Base-by-base conservation (phyloP, 2,888 invertebrate species). In the Leucophenga montana region DNA sequence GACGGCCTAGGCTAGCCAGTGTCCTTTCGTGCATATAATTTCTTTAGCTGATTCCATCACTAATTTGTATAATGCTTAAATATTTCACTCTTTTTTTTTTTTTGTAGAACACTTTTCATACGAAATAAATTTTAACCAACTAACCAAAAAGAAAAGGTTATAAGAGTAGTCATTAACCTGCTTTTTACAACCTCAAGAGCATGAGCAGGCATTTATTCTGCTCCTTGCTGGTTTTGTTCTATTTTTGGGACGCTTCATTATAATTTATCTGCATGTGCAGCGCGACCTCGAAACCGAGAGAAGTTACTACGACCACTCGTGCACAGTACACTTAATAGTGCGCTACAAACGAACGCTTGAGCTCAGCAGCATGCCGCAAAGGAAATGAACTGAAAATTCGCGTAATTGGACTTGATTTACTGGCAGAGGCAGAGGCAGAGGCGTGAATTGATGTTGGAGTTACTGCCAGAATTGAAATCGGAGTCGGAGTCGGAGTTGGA, bases 361-460 rank as follows among this genome's bases (percentile, higher is more conserved):
- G 56, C 18, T 59, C 61, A 1, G 70, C 50, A 66, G 57, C 68
- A 76, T 69, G 68, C 69, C 61, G 66, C 50, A 67, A 50, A 70
- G 75, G 71, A 77, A 75, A 73, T 74, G 72, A 74, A 73, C 74
- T 71, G 75, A 73, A 75, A 74, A 77, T 73, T 70, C 68, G 67
- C 68, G 71, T 74, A 74, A 77, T 77, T 77, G 75, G 74, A 69
- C 71, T 71, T 77, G 76, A 73, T 75, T 75, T 77, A 77, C 62
- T 68, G 69, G 61, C 68, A 33, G 56, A 56, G n/a, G n/a, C 4
- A 27, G 27, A 2, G 27, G 27, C 27, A 27, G 27, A 2, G 20
- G 56, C 27, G 22, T n/a, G 39, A 39, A 8, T 39, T 39, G 39
- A 5, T 39, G 39, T 11, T 8, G 11, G 8, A 11, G 39, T 39